Evolutionary conservation across 2,113 vertebrate species (phyloP).

Genomic region (Pachycephala philippinensis): DNA sequence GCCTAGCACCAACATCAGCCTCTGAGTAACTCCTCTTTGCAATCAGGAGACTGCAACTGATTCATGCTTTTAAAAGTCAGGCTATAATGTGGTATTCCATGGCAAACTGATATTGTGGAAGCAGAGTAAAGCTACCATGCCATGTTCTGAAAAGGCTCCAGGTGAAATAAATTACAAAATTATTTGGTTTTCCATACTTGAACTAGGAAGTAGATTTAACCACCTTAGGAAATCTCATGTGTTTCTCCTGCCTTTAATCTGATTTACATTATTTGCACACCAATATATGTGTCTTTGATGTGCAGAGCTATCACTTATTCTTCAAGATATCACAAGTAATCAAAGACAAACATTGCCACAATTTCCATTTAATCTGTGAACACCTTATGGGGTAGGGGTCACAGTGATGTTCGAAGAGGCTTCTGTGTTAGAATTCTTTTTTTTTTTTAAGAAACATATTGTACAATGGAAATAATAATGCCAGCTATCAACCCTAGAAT

Average conservation of each 20-base stretch:
- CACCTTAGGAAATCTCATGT: not conserved
- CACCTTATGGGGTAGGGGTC: not conserved
- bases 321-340: not conserved
- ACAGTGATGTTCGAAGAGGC: not conserved
- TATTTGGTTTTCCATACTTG: not conserved
- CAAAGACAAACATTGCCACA: not conserved
- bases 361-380: not conserved
- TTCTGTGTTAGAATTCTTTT: not conserved
- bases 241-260: not conserved
- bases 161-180: not conserved
- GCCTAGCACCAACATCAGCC: not conserved
- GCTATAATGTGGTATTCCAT: not conserved
- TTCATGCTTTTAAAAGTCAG: not conserved
- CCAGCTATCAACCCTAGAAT: not conserved
- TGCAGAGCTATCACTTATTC: not conserved
- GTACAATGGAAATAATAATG: not conserved
- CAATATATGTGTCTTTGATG: not conserved
- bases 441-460: not conserved
- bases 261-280: not conserved
- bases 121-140: not conserved
- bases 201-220: not conserved
- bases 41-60: not conserved
- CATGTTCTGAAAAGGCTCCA: not conserved
- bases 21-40: not conserved
- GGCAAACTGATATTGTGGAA: not conserved